Percentiles rank a stretch among this genome's conserved stretches.
Conservation (phyloP, 2,888 invertebrate species). For the Clitarchus hookeri region DNA sequence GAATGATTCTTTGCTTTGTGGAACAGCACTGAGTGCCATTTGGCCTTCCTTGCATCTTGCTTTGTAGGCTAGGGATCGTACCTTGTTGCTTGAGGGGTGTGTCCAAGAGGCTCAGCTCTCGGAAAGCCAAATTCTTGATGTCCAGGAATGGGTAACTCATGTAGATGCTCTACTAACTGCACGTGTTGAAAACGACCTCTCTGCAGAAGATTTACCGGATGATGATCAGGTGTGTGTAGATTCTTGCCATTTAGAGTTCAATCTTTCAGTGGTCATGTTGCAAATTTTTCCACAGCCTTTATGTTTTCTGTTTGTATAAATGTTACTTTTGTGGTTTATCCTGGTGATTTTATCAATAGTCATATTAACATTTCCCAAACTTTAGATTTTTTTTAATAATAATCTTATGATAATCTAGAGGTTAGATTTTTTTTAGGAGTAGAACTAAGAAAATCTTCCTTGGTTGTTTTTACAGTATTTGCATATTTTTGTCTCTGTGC, state of each 20-base stretch:
- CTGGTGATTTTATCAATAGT: too few relatives aligned
- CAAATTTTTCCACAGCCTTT: too few relatives aligned
- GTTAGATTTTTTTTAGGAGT: too few relatives aligned
- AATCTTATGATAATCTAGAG: too few relatives aligned
- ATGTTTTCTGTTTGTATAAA: too few relatives aligned
- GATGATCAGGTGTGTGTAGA: conserved; percentile 64
- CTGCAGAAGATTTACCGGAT: conserved; percentile 78
- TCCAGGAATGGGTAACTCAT: conserved; percentile 73
- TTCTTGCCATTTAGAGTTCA: neutral
- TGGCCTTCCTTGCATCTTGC: conserved; percentile 37
- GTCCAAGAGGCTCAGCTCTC: conserved; percentile 77
- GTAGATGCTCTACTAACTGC: conserved; percentile 71
- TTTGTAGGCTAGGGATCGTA: conserved; percentile 63
- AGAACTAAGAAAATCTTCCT: too few relatives aligned
- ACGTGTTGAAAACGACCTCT: conserved; percentile 75
- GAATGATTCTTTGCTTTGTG: neutral
- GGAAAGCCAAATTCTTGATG: conserved; percentile 72
- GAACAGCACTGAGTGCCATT: neutral
- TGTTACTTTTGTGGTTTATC: too few relatives aligned
- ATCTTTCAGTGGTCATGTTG: too few relatives aligned
- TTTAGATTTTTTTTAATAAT: too few relatives aligned
- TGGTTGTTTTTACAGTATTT: too few relatives aligned
- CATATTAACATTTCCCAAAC: too few relatives aligned
- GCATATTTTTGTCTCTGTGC: too few relatives aligned
- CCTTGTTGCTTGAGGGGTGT: conserved; percentile 67